Conservation (phyloP, 2,113 vertebrate species). For the Eulemur macaco region DNA sequence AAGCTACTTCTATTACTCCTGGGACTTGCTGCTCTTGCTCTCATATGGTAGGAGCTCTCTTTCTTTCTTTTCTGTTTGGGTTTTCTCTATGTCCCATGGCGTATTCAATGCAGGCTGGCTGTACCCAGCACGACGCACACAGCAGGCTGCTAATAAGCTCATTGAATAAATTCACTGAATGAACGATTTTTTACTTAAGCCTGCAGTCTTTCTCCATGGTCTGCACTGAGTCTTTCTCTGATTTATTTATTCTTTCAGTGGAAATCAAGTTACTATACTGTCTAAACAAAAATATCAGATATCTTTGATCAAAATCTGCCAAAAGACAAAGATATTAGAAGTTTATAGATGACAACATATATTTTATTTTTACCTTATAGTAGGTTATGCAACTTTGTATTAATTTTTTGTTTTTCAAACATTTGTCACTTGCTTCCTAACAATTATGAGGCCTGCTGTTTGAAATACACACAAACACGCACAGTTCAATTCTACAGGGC, state of each 20-base stretch:
- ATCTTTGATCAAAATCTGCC: background rate
- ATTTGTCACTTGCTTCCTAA: background rate
- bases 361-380: background rate
- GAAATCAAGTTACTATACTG: background rate
- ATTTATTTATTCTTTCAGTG: constrained; percentile 18
- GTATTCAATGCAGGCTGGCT: background rate
- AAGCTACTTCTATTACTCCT: background rate
- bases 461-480: background rate
- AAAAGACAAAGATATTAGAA: background rate
- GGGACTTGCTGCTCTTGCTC: background rate
- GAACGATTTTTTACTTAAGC: background rate
- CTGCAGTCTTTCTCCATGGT: background rate
- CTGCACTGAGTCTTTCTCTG: background rate
- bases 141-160: background rate
- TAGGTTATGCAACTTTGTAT: background rate
- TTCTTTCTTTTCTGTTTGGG: background rate
- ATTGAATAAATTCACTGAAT: background rate
- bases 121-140: background rate
- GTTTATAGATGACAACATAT: background rate
- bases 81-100: background rate
- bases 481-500: background rate
- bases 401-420: constrained; percentile 4
- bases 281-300: constrained; percentile 17
- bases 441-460: background rate
- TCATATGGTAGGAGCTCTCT: background rate